Percentiles rank a stretch among this genome's conserved stretches.
Conservation (phyloP, 2,888 invertebrate species). For the Anthrax anthrax region DNA sequence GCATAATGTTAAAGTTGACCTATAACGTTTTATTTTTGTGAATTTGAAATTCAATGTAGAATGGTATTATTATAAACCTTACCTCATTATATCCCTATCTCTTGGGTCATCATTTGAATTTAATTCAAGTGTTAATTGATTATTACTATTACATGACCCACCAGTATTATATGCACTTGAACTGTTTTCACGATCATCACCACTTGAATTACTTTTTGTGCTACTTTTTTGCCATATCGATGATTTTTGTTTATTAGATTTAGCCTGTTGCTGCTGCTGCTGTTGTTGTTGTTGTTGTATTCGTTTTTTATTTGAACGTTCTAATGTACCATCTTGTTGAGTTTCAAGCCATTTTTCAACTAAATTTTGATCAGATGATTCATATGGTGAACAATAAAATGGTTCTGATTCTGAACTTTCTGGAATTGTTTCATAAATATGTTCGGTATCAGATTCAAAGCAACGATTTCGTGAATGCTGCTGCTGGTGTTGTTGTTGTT, state of each 20-base stretch:
- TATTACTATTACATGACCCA: slow-evolving; percentile 58
- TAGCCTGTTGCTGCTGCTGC: slow-evolving; percentile 17
- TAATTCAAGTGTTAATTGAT: slow-evolving; percentile 40
- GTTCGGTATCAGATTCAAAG: slow-evolving; percentile 41
- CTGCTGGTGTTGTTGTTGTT: slow-evolving; percentile 10
- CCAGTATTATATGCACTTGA: slow-evolving; percentile 63
- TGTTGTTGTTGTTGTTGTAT: slow-evolving; percentile 4
- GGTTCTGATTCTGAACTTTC: slow-evolving; percentile 46
- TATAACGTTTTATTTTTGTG: no score
- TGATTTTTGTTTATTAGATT: neutral
- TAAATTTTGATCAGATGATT: slow-evolving; percentile 25
- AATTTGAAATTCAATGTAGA: no score
- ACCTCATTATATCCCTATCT: slow-evolving; percentile 2
- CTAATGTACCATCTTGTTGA: slow-evolving; percentile 13
- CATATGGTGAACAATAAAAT: slow-evolving; percentile 48
- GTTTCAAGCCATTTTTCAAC: slow-evolving; percentile 30
- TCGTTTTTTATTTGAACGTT: neutral
- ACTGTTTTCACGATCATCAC: slow-evolving; percentile 45
- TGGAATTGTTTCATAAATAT: slow-evolving; percentile 52
- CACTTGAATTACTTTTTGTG: slow-evolving; percentile 21
- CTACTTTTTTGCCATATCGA: slow-evolving; percentile 1
- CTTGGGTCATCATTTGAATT: slow-evolving; percentile 14
- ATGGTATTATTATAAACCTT: neutral
- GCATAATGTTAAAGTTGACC: slow-evolving; percentile 2
- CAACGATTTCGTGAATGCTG: neutral